phyloP scores from a whole-genome alignment of 2,113 vertebrate species.

The Lucifuga dentata region DNA sequence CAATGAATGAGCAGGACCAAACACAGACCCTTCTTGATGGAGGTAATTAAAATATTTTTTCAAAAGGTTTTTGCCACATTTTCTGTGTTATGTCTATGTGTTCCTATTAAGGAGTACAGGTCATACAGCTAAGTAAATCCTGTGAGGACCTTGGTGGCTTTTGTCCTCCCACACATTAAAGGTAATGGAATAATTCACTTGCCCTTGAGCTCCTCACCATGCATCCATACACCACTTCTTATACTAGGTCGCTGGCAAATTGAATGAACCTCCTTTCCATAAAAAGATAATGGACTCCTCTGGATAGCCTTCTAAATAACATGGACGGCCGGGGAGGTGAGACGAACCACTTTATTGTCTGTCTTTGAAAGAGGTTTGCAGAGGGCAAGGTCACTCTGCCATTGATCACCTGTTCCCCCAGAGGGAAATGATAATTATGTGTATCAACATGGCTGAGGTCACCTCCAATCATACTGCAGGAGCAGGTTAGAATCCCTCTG shows the following conservation, averaged over 20 bases:
- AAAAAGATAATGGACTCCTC: constrained; percentile 80
- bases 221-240: constrained; percentile 61
- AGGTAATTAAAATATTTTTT: neutral
- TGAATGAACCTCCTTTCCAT: constrained; percentile 80
- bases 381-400: constrained; percentile 70
- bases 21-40: too few species aligned
- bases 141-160: constrained; percentile 45
- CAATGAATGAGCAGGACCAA: too few species aligned
- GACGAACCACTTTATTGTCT: constrained; percentile 76
- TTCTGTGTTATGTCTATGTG: constrained; percentile 29
- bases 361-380: constrained; percentile 50
- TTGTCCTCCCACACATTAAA: constrained; percentile 63
- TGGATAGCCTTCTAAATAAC: constrained; percentile 79
- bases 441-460: constrained; percentile 56
- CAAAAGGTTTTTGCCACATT: constrained; percentile 1
- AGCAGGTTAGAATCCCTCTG: constrained; percentile 6
- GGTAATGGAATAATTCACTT: constrained; percentile 78
- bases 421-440: constrained; percentile 71
- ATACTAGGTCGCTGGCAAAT: constrained; percentile 71
- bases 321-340: constrained; percentile 54
- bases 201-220: constrained; percentile 71
- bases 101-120: constrained; percentile 37
- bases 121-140: constrained; percentile 61
- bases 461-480: constrained; percentile 43
- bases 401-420: constrained; percentile 68